A percentile compares a stretch with the other conserved stretches of the same genome.
phyloP scores from a whole-genome alignment of 2,888 invertebrate species.

The Autographa pulchrina region DNA sequence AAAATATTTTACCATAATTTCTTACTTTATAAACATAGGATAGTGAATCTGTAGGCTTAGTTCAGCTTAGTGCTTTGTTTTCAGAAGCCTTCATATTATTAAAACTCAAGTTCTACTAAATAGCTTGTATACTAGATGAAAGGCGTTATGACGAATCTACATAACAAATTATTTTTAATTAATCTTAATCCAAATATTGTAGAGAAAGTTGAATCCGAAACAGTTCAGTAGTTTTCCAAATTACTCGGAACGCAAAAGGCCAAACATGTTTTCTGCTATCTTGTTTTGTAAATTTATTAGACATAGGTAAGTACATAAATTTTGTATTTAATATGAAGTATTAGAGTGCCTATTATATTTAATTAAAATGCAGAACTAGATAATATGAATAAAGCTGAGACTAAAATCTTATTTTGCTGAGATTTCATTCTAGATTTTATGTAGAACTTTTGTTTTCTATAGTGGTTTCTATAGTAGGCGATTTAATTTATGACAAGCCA shows the following conservation, averaged over 20 bases:
- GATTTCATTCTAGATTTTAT: not conserved
- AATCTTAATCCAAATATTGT: slow-evolving; percentile 26
- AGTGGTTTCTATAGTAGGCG: too few species aligned
- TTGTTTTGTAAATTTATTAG: slow-evolving; percentile 12
- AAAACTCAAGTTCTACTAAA: not conserved
- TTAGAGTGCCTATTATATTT: not conserved
- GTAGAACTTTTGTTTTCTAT: too few species aligned
- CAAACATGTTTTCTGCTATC: slow-evolving; percentile 42
- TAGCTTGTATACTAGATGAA: not conserved
- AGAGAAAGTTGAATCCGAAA: slow-evolving; percentile 44
- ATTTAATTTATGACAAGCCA: too few species aligned
- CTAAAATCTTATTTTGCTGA: not conserved
- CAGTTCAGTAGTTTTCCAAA: slow-evolving; percentile 43
- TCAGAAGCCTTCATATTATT: not conserved
- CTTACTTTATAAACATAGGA: slow-evolving; percentile 24
- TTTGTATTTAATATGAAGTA: not conserved
- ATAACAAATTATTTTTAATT: slow-evolving; percentile 10
- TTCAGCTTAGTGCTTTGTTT: slow-evolving; percentile 10
- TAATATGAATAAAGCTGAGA: not conserved
- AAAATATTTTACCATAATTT: slow-evolving; percentile 38
- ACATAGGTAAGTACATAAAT: slow-evolving; percentile 16
- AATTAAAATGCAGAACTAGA: not conserved
- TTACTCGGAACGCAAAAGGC: slow-evolving; percentile 19
- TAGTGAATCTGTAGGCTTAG: not conserved
- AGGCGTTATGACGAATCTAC: slow-evolving; percentile 5